A percentile compares a stretch with the other conserved stretches of the same genome.
phyloP scores from a whole-genome alignment of 2,888 invertebrate genomes.

The Polietes domitor region DNA sequence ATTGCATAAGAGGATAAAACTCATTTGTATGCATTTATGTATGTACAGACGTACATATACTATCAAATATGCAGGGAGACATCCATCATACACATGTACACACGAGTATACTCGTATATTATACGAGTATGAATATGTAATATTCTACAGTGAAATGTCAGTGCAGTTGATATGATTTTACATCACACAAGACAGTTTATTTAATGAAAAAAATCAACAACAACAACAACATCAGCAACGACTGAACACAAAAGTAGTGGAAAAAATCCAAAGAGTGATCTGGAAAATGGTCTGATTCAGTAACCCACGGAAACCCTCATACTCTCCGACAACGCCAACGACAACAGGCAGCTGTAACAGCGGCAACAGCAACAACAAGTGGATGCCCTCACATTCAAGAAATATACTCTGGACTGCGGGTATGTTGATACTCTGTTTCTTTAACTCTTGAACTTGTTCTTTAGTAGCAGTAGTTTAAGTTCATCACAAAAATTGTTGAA shows the following conservation, averaged over 20 bases:
- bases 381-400: background rate
- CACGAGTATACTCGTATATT: no score
- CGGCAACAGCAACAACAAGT: conserved; percentile 22
- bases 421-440: background rate
- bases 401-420: background rate
- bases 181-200: conserved; percentile 25
- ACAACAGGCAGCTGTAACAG: background rate
- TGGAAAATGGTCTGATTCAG: background rate
- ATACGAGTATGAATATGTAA: no score
- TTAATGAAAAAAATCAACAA: conserved; percentile 22
- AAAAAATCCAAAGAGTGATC: background rate
- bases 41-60: background rate
- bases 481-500: conserved; percentile 12
- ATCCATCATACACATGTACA: no score
- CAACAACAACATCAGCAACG: background rate
- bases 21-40: background rate
- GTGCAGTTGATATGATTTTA: conserved; percentile 25
- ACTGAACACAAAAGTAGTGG: background rate
- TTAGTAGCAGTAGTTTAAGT: conserved; percentile 16
- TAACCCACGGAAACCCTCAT: background rate
- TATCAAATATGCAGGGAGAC: no score
- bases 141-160: background rate
- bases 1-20: background rate
- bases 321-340: background rate
- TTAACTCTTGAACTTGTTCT: conserved; percentile 33